Percentiles rank a stretch among this genome's conserved stretches.
phyloP scores from a whole-genome alignment of 2,113 vertebrate genomes.

The Syngnathus floridae region DNA sequence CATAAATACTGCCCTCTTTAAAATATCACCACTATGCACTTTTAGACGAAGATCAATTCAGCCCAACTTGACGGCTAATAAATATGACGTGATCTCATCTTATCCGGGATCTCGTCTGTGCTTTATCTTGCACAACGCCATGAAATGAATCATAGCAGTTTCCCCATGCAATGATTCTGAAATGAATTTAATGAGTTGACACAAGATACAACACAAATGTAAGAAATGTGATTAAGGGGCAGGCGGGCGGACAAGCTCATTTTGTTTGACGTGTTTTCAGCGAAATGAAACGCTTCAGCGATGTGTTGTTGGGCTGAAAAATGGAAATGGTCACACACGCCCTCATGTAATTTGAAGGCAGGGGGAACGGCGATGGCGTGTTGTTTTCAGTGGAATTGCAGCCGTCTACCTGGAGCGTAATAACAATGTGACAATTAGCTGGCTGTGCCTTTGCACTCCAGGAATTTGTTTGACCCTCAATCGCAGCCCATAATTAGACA shows the following conservation, averaged over 20 bases:
- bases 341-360: background rate
- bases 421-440: conserved; percentile 45
- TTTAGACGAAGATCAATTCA: too few species aligned
- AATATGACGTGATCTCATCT: too few species aligned
- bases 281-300: background rate
- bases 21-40: too few species aligned
- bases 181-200: background rate
- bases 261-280: background rate
- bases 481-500: conserved; percentile 54
- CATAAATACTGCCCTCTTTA: too few species aligned
- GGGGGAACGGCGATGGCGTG: too few species aligned
- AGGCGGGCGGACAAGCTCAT: background rate
- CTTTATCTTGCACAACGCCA: background rate
- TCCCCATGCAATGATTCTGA: too few species aligned
- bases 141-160: background rate
- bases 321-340: background rate
- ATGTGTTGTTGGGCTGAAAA: background rate
- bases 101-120: too few species aligned
- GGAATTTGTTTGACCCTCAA: conserved; percentile 57
- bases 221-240: background rate
- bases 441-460: conserved; percentile 35
- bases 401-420: conserved; percentile 10
- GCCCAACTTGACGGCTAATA: too few species aligned
- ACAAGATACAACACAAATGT: background rate
- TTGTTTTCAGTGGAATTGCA: background rate